Conservation (phyloP, 2,797 vertebrate species). For the Coluber constrictor region DNA sequence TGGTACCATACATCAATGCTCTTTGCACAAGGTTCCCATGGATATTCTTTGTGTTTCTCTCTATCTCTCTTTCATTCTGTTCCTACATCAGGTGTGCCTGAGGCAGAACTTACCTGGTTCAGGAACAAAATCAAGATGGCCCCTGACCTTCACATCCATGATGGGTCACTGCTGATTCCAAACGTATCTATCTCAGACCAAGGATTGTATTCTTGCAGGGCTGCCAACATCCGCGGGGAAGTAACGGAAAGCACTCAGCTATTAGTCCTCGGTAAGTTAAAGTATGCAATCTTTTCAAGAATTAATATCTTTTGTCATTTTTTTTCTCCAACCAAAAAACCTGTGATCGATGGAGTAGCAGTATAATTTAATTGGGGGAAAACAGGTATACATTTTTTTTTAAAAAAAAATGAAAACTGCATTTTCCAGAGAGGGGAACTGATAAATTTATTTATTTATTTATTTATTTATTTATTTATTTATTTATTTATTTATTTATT, state of each 20-base stretch:
- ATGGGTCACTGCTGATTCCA: constrained; percentile 69
- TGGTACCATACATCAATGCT: background rate
- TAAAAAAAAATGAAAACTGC: background rate
- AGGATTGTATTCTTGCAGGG: constrained; percentile 74
- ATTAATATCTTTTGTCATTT: background rate
- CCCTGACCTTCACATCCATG: constrained; percentile 44
- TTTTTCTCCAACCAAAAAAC: background rate
- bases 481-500: too few relatives aligned
- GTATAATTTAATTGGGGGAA: background rate
- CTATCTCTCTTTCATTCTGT: background rate
- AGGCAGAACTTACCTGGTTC: constrained; percentile 77
- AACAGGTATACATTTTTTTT: background rate
- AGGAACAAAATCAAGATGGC: constrained; percentile 68
- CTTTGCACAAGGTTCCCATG: background rate
- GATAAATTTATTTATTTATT: too few relatives aligned
- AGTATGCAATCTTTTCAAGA: background rate
- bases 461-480: too few relatives aligned
- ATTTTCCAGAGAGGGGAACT: background rate
- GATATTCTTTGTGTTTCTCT: background rate
- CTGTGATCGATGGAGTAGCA: background rate
- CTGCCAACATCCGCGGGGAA: constrained; percentile 72
- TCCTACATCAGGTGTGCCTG: constrained; percentile 74
- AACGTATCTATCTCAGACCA: constrained; percentile 69
- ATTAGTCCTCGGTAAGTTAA: constrained; percentile 69
- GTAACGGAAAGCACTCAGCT: constrained; percentile 72